Conservation (phyloP, 2,888 invertebrate genomes). For the Strigamia maritima region DNA sequence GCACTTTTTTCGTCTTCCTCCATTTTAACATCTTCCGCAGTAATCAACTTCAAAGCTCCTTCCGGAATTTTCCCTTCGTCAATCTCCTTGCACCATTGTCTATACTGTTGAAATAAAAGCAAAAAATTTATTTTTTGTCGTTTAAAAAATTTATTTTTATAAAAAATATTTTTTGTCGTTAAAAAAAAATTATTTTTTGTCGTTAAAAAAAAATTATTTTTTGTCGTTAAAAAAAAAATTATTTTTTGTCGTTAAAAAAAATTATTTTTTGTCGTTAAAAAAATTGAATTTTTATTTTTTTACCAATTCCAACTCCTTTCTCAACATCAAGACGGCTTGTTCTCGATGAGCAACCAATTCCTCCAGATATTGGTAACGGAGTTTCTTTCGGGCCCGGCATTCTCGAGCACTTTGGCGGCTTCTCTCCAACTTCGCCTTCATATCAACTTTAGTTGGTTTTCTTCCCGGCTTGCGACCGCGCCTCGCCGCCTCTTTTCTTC, state of each 20-base stretch:
- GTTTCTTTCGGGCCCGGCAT: slow-evolving; percentile 92
- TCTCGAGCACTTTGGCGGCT: slow-evolving; percentile 96
- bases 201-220: too few relatives aligned
- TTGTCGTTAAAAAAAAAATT: too few relatives aligned
- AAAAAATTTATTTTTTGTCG: slow-evolving; percentile 17
- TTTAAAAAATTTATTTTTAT: too few relatives aligned
- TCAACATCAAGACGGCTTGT: slow-evolving; percentile 79
- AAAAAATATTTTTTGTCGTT: too few relatives aligned
- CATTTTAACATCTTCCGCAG: slow-evolving; percentile 56
- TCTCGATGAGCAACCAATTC: slow-evolving; percentile 91
- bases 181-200: too few relatives aligned
- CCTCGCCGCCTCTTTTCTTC: slow-evolving; percentile 37
- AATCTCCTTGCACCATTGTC: slow-evolving; percentile 73
- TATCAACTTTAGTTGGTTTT: slow-evolving; percentile 68
- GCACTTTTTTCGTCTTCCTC: slow-evolving; percentile 22
- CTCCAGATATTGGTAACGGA: slow-evolving; percentile 93
- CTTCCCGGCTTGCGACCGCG: slow-evolving; percentile 38
- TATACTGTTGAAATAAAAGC: slow-evolving; percentile 59
- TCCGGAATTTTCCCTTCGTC: slow-evolving; percentile 78
- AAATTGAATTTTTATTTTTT: slow-evolving; percentile 43
- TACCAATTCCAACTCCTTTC: slow-evolving; percentile 88
- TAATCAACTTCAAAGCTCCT: slow-evolving; percentile 69
- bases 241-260: too few relatives aligned
- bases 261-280: too few relatives aligned
- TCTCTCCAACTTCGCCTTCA: slow-evolving; percentile 90